Conservation (phyloP, 2,113 vertebrate species). For the Sinocyclocheilus grahami region DNA sequence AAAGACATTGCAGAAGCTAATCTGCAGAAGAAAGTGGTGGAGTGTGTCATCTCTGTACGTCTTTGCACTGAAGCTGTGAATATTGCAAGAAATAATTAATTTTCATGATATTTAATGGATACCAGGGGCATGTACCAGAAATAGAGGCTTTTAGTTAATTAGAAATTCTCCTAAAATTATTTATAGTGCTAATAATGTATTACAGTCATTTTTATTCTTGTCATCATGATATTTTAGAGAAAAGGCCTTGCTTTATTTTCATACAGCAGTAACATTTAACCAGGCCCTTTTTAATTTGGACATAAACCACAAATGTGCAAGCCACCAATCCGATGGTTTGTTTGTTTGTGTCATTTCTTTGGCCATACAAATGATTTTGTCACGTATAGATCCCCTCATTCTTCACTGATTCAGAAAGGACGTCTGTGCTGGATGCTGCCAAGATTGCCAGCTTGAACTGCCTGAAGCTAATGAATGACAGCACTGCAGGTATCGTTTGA, state of each 20-base stretch:
- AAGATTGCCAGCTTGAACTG: conserved; percentile 82
- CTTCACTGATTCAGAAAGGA: conserved; percentile 83
- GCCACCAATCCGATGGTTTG: conserved; percentile 33
- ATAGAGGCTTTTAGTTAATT: background rate
- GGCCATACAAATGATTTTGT: conserved; percentile 36
- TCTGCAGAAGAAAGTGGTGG: conserved; percentile 82
- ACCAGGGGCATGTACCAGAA: conserved; percentile 25
- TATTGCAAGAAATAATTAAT: background rate
- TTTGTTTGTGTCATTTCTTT: conserved; percentile 38
- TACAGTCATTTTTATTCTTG: background rate
- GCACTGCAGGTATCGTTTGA: conserved; percentile 78
- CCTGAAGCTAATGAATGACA: conserved; percentile 83
- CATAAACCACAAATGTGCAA: conserved; percentile 8
- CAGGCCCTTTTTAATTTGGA: background rate
- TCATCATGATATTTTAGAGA: background rate
- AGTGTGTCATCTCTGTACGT: conserved; percentile 87
- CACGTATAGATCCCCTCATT: conserved; percentile 78
- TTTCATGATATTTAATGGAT: conserved; percentile 6
- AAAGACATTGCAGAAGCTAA: conserved; percentile 82
- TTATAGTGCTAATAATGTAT: background rate
- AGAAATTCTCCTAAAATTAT: background rate
- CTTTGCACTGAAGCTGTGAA: background rate
- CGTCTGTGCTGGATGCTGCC: conserved; percentile 81
- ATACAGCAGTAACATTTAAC: background rate
- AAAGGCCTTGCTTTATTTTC: background rate